These are phyloP conservation scores for Hyposmocoma kahamanoa DNA, from an alignment of 1,140 invertebrate genomes.

Conservation along the genomic window DNA sequence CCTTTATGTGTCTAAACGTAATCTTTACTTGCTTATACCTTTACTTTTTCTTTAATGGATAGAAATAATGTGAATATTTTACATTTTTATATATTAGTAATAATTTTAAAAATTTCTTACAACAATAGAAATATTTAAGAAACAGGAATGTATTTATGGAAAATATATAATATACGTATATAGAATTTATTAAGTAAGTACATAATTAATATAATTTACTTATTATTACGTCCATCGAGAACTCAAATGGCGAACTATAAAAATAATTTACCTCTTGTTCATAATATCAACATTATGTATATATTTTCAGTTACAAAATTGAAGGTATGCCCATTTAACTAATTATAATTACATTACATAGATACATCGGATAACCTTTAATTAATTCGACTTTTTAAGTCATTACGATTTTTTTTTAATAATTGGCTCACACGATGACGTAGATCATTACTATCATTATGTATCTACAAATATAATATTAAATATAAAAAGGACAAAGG, in stretches of 20 bases:
- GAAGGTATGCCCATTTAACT: not conserved
- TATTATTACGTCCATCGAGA: conserved; percentile 17
- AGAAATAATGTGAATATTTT: no score
- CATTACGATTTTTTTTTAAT: not conserved
- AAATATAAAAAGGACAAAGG: no score
- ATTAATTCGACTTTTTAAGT: not conserved
- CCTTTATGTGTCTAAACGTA: no score
- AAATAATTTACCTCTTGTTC: conserved; percentile 23
- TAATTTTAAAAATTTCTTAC: conserved; percentile 10
- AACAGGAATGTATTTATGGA: conserved; percentile 23
- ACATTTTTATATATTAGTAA: no score
- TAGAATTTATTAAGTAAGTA: no score
- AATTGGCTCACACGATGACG: no score
- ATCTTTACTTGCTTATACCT: no score
- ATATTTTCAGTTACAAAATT: not conserved
- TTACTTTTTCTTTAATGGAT: no score
- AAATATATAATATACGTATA: not conserved
- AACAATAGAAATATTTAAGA: conserved; percentile 17
- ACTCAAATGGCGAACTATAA: conserved; percentile 17
- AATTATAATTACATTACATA: not conserved
- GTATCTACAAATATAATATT: no score
- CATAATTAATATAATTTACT: conserved; percentile 12
- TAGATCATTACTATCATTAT: no score
- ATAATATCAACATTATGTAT: conserved; percentile 18
- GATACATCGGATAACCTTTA: no score